These are phyloP conservation scores for Thalassarche chlororhynchos DNA, from an alignment of 2,113 vertebrate species.

Conservation along the genomic window DNA sequence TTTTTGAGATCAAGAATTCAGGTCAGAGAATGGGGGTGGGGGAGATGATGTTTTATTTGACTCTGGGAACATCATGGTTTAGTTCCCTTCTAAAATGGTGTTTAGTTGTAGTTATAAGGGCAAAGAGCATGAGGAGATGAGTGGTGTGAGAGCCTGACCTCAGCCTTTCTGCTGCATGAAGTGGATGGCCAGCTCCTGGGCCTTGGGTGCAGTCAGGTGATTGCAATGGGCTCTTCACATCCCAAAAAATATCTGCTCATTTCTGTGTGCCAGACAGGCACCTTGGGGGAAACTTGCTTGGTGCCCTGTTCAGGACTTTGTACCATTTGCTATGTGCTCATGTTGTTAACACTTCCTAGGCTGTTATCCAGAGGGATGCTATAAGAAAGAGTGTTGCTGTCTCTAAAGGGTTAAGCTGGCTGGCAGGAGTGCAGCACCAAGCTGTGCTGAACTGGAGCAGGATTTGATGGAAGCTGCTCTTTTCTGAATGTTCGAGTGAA, in stretches of 20 bases:
- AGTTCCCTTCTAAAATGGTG: not conserved
- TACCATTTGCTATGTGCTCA: not conserved
- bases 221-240: not conserved
- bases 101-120: not conserved
- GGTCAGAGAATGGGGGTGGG: not conserved
- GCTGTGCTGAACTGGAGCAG: not conserved
- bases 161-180: not conserved
- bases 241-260: not conserved
- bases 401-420: not conserved
- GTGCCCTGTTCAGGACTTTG: not conserved
- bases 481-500: not conserved
- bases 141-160: not conserved
- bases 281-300: not conserved
- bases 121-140: not conserved
- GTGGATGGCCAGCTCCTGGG: not conserved
- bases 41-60: not conserved
- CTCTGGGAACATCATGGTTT: not conserved
- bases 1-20: conserved; percentile 26
- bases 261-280: not conserved
- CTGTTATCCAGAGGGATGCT: not conserved
- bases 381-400: not conserved
- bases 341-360: not conserved
- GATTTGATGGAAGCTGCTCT: not conserved
- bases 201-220: not conserved
- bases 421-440: not conserved